Evolutionary conservation across 2,888 invertebrate species (phyloP), one percentile per base, ranked within the genome.

Genomic region (Spodoptera picta): DNA sequence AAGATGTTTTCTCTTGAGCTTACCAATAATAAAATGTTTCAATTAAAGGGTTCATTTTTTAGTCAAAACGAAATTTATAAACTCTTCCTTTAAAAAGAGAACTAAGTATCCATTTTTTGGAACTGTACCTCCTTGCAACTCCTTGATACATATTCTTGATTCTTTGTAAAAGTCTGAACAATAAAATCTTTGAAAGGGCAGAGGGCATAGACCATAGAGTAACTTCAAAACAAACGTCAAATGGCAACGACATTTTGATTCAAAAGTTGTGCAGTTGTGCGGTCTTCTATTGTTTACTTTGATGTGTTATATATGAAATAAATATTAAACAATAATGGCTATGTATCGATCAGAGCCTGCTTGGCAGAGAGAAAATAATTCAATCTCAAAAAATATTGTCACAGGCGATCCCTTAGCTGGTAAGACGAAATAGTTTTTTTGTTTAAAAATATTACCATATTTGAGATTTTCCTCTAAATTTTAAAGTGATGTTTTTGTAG

Each of bases 381-480:
- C 67, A 49, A 77, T 53, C 7, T 14, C 60, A 43, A 73, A 58
- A 72, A 73, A 69, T 60, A 57, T 67, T 46, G 60, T 73, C 9
- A 75, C 65, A 61, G 73, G 73, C 1, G 87, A 88, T 74, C 86
- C 88, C 14, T 77, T 88, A 65, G 82, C 88, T 49, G 71, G 88
- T 88, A 78, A 76, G 79, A 66, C 23, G 4, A 14, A 24, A 12
- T 61, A 12, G 27, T 3, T 14, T 7, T 19, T 2, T 55, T 69
- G 41, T 58, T 57, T 31, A 49, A 41, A 12, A 48, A 6, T 3
- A n/a, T 49, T 51, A 10, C 41, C 45, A 6, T 4, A 10, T 49
- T 51, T 12, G 4, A 49, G 27, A 9, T 9, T 14, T 49, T 31
- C 0, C 42, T 47, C 41, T 31, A 12, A 51, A 43, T 10, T 19